phyloP scores from a whole-genome alignment of 2,888 invertebrate genomes.

The Drepanosiphum platanoidis region DNA sequence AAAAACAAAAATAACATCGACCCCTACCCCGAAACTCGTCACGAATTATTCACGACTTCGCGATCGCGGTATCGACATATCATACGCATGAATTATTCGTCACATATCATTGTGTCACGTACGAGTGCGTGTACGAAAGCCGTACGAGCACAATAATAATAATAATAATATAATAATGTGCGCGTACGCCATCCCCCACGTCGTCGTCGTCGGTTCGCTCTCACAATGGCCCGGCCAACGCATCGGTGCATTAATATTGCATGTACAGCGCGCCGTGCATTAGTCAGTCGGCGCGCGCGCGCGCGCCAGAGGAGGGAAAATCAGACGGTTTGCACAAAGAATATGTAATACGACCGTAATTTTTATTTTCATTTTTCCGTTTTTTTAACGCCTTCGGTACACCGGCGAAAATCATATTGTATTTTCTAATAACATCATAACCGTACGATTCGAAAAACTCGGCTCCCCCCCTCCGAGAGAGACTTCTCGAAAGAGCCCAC shows the following conservation, averaged over 20 bases:
- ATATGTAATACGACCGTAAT: conserved; percentile 7
- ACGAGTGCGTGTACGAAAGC: not conserved
- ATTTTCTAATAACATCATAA: too few relatives aligned
- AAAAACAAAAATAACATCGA: not conserved
- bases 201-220: too few relatives aligned
- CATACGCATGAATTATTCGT: conserved; percentile 29
- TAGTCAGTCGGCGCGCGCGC: not conserved
- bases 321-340: conserved; percentile 6
- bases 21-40: too few relatives aligned
- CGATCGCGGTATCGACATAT: not conserved
- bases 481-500: too few relatives aligned
- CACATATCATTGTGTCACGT: conserved; percentile 33
- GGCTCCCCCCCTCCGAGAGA: too few relatives aligned
- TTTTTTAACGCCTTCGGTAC: too few relatives aligned
- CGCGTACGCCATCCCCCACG: too few relatives aligned
- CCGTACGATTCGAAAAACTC: too few relatives aligned
- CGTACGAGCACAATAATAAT: not conserved
- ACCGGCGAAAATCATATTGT: too few relatives aligned
- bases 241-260: conserved; percentile 56
- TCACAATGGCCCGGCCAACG: conserved; percentile 2
- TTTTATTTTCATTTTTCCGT: not conserved
- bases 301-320: not conserved
- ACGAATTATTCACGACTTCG: conserved; percentile 3
- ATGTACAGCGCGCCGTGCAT: conserved; percentile 41
- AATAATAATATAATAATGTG: not conserved